Evolutionary conservation across 2,888 invertebrate genomes (phyloP).

Genomic region (Seira ritae): DNA sequence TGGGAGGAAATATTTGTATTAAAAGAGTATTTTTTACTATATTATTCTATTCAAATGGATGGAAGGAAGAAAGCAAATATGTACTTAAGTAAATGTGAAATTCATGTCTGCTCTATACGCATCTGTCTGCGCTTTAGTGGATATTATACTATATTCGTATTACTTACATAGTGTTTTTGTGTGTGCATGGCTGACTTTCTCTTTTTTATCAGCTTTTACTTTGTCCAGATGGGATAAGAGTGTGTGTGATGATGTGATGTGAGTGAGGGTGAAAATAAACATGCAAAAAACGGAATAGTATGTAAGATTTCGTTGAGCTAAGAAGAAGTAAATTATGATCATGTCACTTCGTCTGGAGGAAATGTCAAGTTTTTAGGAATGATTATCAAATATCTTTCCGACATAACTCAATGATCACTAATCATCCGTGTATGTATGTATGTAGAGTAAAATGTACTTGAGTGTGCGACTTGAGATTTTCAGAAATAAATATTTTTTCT

Average conservation of each 20-base stretch:
- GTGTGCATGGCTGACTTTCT: not conserved
- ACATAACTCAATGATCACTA: slow-evolving; percentile 62
- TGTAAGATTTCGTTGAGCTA: no score
- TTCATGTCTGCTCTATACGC: slow-evolving; percentile 37
- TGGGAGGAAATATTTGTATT: not conserved
- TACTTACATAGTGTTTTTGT: slow-evolving; percentile 18
- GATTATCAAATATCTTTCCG: slow-evolving; percentile 59
- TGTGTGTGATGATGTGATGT: no score
- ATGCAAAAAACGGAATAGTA: no score
- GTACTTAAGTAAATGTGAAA: slow-evolving; percentile 31
- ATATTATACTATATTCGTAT: no score
- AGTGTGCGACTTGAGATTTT: no score
- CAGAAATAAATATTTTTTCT: no score
- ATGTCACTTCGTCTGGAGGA: slow-evolving; percentile 37
- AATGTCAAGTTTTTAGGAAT: slow-evolving; percentile 63
- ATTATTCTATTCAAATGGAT: not conserved
- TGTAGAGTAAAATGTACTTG: no score
- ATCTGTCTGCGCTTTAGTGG: no score
- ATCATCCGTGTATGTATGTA: no score
- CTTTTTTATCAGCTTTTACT: not conserved
- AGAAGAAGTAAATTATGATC: slow-evolving; percentile 59
- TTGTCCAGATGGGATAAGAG: no score
- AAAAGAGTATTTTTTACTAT: not conserved
- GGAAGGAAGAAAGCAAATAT: no score
- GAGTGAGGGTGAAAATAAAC: no score